Evolutionary conservation across 2,888 invertebrate genomes (phyloP).

Genomic region (Protodeltote pygarga): DNA sequence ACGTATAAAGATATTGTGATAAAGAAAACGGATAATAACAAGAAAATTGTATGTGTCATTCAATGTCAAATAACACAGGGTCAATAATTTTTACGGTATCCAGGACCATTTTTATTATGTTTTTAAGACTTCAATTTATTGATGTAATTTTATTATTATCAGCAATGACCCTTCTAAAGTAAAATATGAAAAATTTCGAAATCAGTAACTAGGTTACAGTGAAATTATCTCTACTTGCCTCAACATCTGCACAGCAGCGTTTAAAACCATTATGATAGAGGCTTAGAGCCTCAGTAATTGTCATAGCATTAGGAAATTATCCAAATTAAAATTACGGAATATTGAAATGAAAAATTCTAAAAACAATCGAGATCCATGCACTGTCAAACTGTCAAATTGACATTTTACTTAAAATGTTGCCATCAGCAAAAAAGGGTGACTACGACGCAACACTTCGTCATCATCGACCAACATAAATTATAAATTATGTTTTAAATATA

Average conservation of each 20-base stretch:
- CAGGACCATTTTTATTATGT: too few relatives aligned
- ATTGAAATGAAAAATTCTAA: constrained; percentile 71
- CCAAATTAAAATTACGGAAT: constrained; percentile 62
- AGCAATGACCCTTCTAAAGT: constrained; percentile 9
- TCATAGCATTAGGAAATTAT: constrained; percentile 82
- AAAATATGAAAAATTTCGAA: constrained; percentile 34
- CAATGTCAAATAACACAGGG: constrained; percentile 26
- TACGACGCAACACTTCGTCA: too few relatives aligned
- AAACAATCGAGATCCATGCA: constrained; percentile 78
- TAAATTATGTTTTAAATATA: too few relatives aligned
- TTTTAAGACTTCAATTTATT: too few relatives aligned
- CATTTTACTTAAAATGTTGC: constrained; percentile 29
- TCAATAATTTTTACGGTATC: constrained; percentile 3
- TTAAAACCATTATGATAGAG: constrained; percentile 90
- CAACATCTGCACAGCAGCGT: constrained; percentile 91
- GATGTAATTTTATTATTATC: constrained; percentile 2
- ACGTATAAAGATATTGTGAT: too few relatives aligned
- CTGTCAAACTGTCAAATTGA: constrained; percentile 53
- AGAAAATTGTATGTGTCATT: constrained; percentile 30
- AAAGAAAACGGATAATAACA: too few relatives aligned
- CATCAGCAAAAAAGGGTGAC: background rate
- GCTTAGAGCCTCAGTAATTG: constrained; percentile 80
- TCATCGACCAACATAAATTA: too few relatives aligned
- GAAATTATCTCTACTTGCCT: constrained; percentile 82
- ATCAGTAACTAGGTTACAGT: constrained; percentile 41